phyloP scores from a whole-genome alignment of 2,888 invertebrate species.

The Pyrgus malvae region DNA sequence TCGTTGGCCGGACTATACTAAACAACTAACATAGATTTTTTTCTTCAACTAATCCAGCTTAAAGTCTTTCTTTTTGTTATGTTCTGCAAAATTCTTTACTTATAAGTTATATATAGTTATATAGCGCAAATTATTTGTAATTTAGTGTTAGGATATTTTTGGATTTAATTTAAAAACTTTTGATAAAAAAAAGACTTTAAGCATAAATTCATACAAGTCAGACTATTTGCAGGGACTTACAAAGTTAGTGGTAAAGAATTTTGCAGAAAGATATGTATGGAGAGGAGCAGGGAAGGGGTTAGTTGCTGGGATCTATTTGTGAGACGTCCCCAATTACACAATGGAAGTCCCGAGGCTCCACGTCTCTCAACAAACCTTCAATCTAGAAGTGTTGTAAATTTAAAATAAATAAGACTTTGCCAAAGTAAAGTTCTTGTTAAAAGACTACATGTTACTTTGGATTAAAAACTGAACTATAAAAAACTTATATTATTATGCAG shows the following conservation, averaged over 20 bases:
- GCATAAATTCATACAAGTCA: slow-evolving; percentile 51
- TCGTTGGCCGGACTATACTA: too few species aligned
- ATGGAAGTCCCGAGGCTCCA: slow-evolving; percentile 74
- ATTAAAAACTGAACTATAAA: too few species aligned
- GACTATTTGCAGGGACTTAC: slow-evolving; percentile 63
- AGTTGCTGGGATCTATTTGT: slow-evolving; percentile 63
- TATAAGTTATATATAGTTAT: background rate
- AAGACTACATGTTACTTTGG: too few species aligned
- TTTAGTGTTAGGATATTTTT: background rate
- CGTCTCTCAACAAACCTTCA: slow-evolving; percentile 71
- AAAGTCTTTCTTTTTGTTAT: slow-evolving; percentile 45
- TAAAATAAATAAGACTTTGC: too few species aligned
- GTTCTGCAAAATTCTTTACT: slow-evolving; percentile 80
- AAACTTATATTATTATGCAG: too few species aligned
- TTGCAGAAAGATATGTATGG: slow-evolving; percentile 65
- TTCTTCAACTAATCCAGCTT: too few species aligned
- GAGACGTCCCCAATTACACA: slow-evolving; percentile 77
- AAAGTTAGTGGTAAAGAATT: slow-evolving; percentile 73
- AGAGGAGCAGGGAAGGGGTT: slow-evolving; percentile 40
- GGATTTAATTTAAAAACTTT: too few species aligned
- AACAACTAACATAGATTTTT: too few species aligned
- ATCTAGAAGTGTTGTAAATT: slow-evolving; percentile 47
- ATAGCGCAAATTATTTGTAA: background rate
- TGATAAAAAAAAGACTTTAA: slow-evolving; percentile 64
- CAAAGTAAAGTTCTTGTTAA: background rate